Evolutionary conservation across 2,888 invertebrate species (phyloP), one percentile per base, ranked within the genome.

Genomic region (Lepidochrysops patricia): DNA sequence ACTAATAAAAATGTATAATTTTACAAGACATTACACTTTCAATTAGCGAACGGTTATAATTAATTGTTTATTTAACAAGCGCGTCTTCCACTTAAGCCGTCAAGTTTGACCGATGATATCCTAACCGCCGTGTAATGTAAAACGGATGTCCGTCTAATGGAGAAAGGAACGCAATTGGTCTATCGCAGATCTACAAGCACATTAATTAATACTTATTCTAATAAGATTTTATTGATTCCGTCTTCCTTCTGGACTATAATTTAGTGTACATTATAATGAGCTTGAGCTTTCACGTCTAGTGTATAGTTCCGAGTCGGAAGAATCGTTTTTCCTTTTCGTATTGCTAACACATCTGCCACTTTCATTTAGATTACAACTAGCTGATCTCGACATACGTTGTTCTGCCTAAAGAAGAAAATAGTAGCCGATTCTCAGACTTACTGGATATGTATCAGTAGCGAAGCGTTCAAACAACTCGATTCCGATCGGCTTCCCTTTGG

Each of bases 121-220:
- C 75, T 75, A 65, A 64, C 60, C 54, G 50, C 60, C 61, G 64
- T 67, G 64, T 68, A 65, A 71, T 74, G 64, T 71, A 73, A 70
- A 72, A 66, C 84, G 81, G 83, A 84, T 73, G 76, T 83, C 83
- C 83, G 84, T 66, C 69, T 61, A 54, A 57, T 62, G 73, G 64
- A 65, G 82, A 82, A 81, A 82, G 79, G 67, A 65, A 63, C 70
- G 68, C 70, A 74, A 79, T 81, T 79, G 76, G 79, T 77, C 56
- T 60, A 61, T 63, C 54, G 26, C 27, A 61, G 25, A 62, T 64
- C 61, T 37, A 37, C 52, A 27, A 57, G 58, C 32, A 15, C 32
- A 54, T 54, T 52, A 54, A 54, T 54, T 54, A 54, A 54, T 54
- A 32, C 32, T 43, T 50, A 26, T 32, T 54, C 29, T 32, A 54